Conservation (phyloP, 2,113 vertebrate species). For the Chrysochloris asiatica region DNA sequence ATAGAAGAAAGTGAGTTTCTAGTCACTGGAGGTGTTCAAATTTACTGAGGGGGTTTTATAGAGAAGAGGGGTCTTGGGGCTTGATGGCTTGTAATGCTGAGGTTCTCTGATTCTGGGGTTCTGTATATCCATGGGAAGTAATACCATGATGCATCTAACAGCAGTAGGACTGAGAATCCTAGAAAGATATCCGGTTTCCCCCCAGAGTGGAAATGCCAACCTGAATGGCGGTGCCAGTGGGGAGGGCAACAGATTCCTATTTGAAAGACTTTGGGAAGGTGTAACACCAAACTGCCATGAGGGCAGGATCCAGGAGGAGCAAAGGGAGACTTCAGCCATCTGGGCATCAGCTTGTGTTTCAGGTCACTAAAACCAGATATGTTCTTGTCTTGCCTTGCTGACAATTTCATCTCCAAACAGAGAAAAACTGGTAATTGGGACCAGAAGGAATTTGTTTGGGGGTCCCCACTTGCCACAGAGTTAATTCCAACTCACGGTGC, state of each 20-base stretch:
- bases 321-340: conserved; percentile 49
- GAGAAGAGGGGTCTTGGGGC: neutral
- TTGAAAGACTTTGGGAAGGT: neutral
- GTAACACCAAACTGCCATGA: conserved; percentile 17
- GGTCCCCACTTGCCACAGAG: neutral
- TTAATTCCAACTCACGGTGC: neutral
- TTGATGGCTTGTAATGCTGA: neutral
- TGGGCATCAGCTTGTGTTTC: conserved; percentile 38
- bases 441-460: neutral
- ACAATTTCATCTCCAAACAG: conserved; percentile 56
- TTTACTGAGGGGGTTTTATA: neutral
- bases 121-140: too few relatives aligned
- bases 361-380: conserved; percentile 52
- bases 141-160: neutral
- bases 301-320: conserved; percentile 31
- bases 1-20: neutral
- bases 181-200: neutral
- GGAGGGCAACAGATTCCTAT: neutral
- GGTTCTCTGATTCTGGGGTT: neutral
- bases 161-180: neutral
- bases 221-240: neutral
- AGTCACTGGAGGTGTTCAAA: neutral
- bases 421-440: conserved; percentile 23
- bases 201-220: neutral
- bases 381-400: conserved; percentile 46